Conservation (phyloP, 2,113 vertebrate genomes). For the Columba livia region DNA sequence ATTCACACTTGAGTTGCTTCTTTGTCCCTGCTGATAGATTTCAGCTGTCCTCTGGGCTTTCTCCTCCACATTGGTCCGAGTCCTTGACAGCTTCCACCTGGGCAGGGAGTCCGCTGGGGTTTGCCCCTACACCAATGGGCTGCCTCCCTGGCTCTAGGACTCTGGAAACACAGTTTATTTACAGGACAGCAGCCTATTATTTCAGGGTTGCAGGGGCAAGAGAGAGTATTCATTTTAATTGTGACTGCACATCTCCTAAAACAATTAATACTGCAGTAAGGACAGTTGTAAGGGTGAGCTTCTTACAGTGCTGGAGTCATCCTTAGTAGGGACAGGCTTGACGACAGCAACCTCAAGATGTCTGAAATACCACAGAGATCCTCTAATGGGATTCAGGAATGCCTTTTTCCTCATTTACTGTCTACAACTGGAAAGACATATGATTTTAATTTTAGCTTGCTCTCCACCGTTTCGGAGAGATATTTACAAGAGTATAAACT, state of each 20-base stretch:
- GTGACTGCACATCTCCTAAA: not conserved
- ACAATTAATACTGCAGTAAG: not conserved
- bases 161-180: not conserved
- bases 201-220: not conserved
- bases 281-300: not conserved
- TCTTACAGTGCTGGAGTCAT: not conserved
- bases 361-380: constrained; percentile 34
- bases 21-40: not conserved
- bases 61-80: fast-evolving
- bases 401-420: constrained; percentile 15
- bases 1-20: not conserved
- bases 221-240: fast-evolving
- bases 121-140: fast-evolving
- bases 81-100: fast-evolving
- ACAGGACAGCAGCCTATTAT: not conserved
- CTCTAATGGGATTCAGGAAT: constrained; percentile 12
- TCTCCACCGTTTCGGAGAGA: not conserved
- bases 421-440: constrained; percentile 14
- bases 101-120: not conserved
- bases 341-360: constrained; percentile 30
- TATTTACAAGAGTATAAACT: not conserved
- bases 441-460: constrained; percentile 45
- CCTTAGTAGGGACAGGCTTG: not conserved
- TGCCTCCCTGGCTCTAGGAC: not conserved
- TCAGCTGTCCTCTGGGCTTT: not conserved